Evolutionary conservation across 1,140 invertebrate species (phyloP), one percentile per base, ranked within the genome.

Genomic region (Pseudomyrmex flavicornis): DNA sequence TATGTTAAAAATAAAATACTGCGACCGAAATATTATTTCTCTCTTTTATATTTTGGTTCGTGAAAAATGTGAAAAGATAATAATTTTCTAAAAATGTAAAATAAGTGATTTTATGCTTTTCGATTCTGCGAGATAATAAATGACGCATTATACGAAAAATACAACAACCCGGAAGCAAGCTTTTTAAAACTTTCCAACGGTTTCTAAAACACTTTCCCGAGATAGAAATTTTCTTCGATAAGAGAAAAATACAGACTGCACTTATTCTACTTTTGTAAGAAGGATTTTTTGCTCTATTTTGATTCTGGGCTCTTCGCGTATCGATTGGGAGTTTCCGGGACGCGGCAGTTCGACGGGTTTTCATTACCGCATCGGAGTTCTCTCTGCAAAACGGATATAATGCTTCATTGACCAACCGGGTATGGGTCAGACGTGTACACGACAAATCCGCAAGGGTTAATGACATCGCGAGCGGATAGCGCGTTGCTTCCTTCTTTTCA

Each of bases 361-460:
- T 69, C 69, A 86, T 87, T 26, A 77, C 35, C 48, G 52, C 10
- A 13, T 54, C 35, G 20, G 70, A 58, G 61, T 88, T 86, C 85
- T 52, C 56, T 52, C 56, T 59, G 84, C 58, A 58, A 88, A 87
- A 69, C 63, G 80, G 73, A 87, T 72, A 61, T 80, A 75, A 63
- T 76, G 56, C 61, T 44, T 86, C n/a, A 59, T 58, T 46, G 52
- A 76, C 58, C 54, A 20, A 44, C 46, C 62, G 50, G 50, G 59
- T 54, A 44, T 20, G 20, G 79, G 50, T 83, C 59, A 54, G 62
- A 48, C 66, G 10, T 35, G 35, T 52, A 5, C 61, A 63, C 52
- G 73, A 26, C 54, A 35, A 84, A 85, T 85, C 83, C 26, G 50
- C 15, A 26, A 82, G 56, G 86, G 85, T 87, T 87, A 88, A 87